Conservation (phyloP, 2,113 vertebrate species). For the Epinephelus lanceolatus region DNA sequence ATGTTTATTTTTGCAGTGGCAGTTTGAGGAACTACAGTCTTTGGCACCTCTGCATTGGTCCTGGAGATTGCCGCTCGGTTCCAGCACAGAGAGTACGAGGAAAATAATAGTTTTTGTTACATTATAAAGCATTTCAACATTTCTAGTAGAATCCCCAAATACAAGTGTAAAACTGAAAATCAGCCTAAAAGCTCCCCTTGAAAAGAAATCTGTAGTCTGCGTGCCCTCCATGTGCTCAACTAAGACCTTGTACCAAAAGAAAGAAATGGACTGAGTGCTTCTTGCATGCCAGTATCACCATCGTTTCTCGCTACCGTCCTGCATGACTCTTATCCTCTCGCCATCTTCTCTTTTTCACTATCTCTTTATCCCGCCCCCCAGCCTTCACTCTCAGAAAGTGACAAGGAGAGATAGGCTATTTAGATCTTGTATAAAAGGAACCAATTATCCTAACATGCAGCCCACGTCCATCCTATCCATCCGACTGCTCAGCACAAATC, state of each 20-base stretch:
- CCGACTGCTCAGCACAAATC: conserved; percentile 36
- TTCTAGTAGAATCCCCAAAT: too few relatives aligned
- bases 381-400: conserved; percentile 45
- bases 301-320: background rate
- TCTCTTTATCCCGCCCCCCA: conserved; percentile 16
- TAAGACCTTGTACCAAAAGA: background rate
- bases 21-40: too few relatives aligned
- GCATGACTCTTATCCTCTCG: conserved; percentile 22
- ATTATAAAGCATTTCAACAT: too few relatives aligned
- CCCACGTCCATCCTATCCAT: conserved; percentile 37
- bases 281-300: background rate
- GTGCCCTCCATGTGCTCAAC: background rate
- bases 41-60: too few relatives aligned
- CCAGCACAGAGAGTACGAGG: too few relatives aligned
- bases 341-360: conserved; percentile 33
- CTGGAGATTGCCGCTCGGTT: too few relatives aligned
- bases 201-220: background rate
- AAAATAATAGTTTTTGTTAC: too few relatives aligned
- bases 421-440: conserved; percentile 57
- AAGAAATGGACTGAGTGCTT: background rate
- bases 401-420: conserved; percentile 52
- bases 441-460: conserved; percentile 63
- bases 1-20: too few relatives aligned
- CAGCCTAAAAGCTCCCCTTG: too few relatives aligned
- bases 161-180: too few relatives aligned